These are phyloP conservation scores for Trinorchestia longiramus DNA, from an alignment of 1,140 invertebrate genomes.

Conservation along the genomic window DNA sequence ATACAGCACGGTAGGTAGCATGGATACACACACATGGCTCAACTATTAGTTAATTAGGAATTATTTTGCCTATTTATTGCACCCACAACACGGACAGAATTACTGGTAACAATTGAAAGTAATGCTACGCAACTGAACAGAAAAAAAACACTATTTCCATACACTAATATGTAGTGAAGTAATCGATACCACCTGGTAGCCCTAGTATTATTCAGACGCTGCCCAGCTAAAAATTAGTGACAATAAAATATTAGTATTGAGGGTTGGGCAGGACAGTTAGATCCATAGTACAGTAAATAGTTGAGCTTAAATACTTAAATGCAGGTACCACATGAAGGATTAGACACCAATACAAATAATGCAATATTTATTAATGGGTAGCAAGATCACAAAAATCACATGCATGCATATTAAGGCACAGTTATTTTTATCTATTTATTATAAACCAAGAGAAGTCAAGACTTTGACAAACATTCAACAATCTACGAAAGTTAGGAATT, in stretches of 20 bases:
- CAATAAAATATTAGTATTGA: background rate
- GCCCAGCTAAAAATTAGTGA: background rate
- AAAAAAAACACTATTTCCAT: background rate
- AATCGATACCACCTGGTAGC: too few species aligned
- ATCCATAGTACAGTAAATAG: background rate
- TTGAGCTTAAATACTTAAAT: constrained; percentile 19
- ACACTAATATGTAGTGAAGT: too few species aligned
- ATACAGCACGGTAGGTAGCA: background rate
- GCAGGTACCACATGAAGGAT: constrained; percentile 21
- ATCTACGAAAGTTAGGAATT: background rate
- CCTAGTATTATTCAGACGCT: too few species aligned
- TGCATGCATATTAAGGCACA: constrained; percentile 4
- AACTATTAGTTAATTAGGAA: background rate
- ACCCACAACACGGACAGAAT: constrained; percentile 29
- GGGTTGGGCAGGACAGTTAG: background rate
- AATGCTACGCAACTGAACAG: background rate
- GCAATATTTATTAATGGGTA: constrained; percentile 4
- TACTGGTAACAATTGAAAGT: background rate
- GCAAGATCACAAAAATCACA: background rate
- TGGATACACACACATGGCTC: too few species aligned
- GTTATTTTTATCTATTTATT: background rate
- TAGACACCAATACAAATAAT: constrained; percentile 18
- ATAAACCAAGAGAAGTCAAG: background rate
- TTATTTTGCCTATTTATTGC: background rate
- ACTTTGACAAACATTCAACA: background rate